Percentiles rank a stretch among this genome's conserved stretches.
These are phyloP conservation scores for Ciconia boyciana DNA, from an alignment of 2,113 vertebrate genomes.

Conservation along the genomic window DNA sequence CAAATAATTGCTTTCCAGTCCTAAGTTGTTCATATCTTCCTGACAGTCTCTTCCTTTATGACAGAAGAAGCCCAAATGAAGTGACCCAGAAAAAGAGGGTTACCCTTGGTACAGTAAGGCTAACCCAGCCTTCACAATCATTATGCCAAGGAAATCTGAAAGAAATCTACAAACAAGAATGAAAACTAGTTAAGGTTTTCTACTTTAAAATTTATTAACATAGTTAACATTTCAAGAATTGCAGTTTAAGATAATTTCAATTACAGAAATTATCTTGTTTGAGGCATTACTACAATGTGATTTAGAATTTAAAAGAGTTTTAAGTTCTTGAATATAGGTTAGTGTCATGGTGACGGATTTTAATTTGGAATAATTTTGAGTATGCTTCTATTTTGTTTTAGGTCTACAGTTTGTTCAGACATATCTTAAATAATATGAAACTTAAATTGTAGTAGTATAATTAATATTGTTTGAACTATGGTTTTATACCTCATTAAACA, in stretches of 20 bases:
- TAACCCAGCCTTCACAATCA: background rate
- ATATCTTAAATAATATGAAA: background rate
- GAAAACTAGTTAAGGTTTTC: background rate
- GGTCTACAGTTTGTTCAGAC: background rate
- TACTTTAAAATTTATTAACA: background rate
- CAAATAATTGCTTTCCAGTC: background rate
- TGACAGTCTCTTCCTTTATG: background rate
- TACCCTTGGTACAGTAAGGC: background rate
- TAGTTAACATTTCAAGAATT: background rate
- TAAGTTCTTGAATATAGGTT: background rate
- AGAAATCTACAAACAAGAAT: background rate
- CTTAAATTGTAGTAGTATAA: background rate
- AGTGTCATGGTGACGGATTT: background rate
- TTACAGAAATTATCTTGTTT: background rate
- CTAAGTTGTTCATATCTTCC: background rate
- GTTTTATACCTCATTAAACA: background rate
- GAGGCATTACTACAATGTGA: background rate
- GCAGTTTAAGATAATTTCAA: background rate
- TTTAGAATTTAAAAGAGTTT: background rate
- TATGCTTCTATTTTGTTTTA: background rate
- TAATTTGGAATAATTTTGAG: background rate
- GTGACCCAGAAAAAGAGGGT: background rate
- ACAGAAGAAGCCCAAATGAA: background rate
- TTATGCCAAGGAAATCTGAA: background rate
- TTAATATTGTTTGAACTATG: background rate